phyloP scores from a whole-genome alignment of 2,888 invertebrate species.

The Apomyelois bistriatella region DNA sequence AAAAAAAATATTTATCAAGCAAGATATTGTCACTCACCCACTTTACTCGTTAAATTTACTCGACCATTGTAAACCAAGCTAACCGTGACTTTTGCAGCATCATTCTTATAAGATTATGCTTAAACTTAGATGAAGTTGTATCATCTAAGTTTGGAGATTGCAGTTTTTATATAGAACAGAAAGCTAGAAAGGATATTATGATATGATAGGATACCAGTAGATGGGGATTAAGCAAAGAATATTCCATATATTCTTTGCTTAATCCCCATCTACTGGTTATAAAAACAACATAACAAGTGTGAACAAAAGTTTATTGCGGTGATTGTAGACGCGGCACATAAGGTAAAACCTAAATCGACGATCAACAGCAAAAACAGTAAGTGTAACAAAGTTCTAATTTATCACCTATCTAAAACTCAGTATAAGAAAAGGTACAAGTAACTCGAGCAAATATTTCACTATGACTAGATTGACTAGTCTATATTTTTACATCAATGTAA shows the following conservation, averaged over 20 bases:
- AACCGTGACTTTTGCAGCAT: constrained; percentile 9
- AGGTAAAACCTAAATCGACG: too few species aligned
- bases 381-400: too few species aligned
- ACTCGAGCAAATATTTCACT: not conserved
- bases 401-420: too few species aligned
- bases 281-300: too few species aligned
- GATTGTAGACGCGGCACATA: too few species aligned
- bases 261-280: too few species aligned
- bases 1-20: not conserved
- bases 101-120: constrained; percentile 11
- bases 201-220: not conserved
- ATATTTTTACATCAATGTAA: constrained; percentile 22
- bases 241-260: too few species aligned
- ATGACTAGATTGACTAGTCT: not conserved
- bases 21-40: not conserved
- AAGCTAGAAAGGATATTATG: not conserved
- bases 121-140: constrained; percentile 9
- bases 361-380: constrained; percentile 24
- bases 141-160: constrained; percentile 6
- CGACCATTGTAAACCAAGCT: not conserved
- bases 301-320: too few species aligned
- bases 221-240: too few species aligned
- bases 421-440: not conserved
- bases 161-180: constrained; percentile 1
- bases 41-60: not conserved